Evolutionary conservation across 2,113 vertebrate genomes (phyloP).

Genomic region (Rhabdornis inornatus): DNA sequence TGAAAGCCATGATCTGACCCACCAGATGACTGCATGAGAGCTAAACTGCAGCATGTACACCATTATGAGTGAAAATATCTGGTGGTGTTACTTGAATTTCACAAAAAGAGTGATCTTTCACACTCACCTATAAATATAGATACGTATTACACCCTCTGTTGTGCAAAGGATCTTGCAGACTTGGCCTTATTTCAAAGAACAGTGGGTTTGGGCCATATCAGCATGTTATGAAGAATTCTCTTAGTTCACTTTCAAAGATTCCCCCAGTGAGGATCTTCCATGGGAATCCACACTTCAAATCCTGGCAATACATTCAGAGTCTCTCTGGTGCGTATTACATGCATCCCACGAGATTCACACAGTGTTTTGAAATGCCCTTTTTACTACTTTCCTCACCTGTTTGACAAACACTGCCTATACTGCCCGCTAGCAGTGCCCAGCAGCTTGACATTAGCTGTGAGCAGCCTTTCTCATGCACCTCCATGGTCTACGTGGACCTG

Average conservation of each 20-base stretch:
- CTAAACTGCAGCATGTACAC: background rate
- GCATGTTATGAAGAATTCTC: background rate
- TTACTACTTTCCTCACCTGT: background rate
- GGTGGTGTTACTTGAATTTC: background rate
- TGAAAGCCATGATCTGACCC: background rate
- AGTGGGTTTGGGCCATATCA: background rate
- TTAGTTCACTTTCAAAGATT: background rate
- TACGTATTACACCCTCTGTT: background rate
- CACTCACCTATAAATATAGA: background rate
- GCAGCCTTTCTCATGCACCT: background rate
- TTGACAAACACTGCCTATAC: background rate
- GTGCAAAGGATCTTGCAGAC: background rate
- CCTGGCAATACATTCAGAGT: background rate
- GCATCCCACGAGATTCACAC: background rate
- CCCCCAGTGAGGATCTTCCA: background rate
- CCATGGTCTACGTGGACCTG: too few species aligned
- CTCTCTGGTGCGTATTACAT: background rate
- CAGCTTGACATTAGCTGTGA: background rate
- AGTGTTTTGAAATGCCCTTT: background rate
- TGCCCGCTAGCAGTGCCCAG: background rate
- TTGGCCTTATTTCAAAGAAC: background rate
- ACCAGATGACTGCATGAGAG: background rate
- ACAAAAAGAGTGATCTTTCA: background rate
- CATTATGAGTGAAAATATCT: background rate
- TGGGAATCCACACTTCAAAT: background rate